Conservation (phyloP, 2,888 invertebrate species). For the Lissocephala sabroskyi region DNA sequence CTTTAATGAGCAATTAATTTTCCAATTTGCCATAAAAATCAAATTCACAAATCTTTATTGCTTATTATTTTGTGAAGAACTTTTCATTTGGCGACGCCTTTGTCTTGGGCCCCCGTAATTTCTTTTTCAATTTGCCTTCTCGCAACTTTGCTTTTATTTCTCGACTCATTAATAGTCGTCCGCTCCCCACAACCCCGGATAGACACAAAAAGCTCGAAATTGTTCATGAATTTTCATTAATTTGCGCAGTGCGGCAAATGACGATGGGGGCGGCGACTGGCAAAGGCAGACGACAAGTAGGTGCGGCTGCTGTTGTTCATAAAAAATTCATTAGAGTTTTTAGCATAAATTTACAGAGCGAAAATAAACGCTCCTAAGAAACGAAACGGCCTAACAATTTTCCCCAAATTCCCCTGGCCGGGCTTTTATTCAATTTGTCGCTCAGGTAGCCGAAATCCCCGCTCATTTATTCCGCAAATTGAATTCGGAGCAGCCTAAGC, state of each 20-base stretch:
- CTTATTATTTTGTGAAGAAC: constrained; percentile 43
- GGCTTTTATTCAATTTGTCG: no score
- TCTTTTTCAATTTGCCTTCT: constrained; percentile 21
- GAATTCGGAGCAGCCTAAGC: no score
- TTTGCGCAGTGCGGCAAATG: constrained; percentile 22
- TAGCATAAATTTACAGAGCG: constrained; percentile 51
- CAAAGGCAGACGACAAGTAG: no score
- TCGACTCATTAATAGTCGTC: constrained; percentile 34
- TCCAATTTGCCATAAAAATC: constrained; percentile 41
- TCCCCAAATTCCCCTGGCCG: no score
- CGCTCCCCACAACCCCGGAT: neutral
- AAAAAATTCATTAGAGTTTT: constrained; percentile 51
- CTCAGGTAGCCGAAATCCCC: no score
- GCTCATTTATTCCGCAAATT: no score
- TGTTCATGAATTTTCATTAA: constrained; percentile 60
- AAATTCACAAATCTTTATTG: constrained; percentile 43
- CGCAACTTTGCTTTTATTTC: constrained; percentile 50
- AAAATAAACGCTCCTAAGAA: no score
- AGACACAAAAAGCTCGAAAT: constrained; percentile 16
- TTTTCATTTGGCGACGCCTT: constrained; percentile 3
- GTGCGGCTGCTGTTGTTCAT: constrained; percentile 23
- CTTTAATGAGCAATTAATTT: constrained; percentile 48
- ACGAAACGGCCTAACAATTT: no score
- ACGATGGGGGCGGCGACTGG: neutral
- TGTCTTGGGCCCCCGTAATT: neutral